A percentile compares a stretch with the other conserved stretches of the same genome.
Conservation (phyloP, 2,113 vertebrate genomes). For the Brachyistius frenatus region DNA sequence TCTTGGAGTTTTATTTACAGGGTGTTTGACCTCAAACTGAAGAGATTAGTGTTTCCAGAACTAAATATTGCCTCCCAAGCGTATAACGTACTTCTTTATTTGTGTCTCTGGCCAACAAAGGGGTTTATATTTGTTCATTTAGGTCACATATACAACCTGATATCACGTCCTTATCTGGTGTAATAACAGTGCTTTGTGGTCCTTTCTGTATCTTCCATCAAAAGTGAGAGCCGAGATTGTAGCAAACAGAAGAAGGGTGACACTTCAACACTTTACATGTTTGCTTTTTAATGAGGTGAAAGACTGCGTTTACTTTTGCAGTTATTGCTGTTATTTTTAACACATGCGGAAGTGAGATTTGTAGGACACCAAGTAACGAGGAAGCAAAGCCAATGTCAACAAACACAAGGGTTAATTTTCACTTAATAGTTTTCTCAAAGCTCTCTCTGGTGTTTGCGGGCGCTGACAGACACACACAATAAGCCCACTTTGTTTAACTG, state of each 20-base stretch:
- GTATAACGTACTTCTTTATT: neutral
- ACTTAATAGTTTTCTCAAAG: neutral
- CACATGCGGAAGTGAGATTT: neutral
- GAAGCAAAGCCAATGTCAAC: constrained; percentile 1
- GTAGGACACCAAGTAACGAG: neutral
- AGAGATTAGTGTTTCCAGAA: neutral
- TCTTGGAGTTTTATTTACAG: too few relatives aligned
- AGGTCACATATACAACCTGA: neutral
- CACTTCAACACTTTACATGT: too few relatives aligned
- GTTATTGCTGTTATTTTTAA: neutral
- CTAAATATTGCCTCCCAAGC: neutral
- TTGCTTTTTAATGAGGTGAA: neutral
- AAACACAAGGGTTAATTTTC: neutral
- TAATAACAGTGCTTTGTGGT: neutral
- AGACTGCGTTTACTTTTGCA: neutral
- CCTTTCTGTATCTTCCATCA: neutral
- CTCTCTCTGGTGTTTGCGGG: neutral
- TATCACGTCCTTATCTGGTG: neutral
- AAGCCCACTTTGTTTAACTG: constrained; percentile 56
- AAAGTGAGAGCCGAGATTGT: too few relatives aligned
- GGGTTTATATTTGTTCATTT: too few relatives aligned
- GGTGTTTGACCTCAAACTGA: too few relatives aligned
- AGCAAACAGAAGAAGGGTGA: too few relatives aligned
- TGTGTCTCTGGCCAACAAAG: too few relatives aligned
- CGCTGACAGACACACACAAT: constrained; percentile 24